These are phyloP conservation scores for Anagrus nilaparvatae DNA, from an alignment of 1,140 invertebrate genomes.

Conservation along the genomic window DNA sequence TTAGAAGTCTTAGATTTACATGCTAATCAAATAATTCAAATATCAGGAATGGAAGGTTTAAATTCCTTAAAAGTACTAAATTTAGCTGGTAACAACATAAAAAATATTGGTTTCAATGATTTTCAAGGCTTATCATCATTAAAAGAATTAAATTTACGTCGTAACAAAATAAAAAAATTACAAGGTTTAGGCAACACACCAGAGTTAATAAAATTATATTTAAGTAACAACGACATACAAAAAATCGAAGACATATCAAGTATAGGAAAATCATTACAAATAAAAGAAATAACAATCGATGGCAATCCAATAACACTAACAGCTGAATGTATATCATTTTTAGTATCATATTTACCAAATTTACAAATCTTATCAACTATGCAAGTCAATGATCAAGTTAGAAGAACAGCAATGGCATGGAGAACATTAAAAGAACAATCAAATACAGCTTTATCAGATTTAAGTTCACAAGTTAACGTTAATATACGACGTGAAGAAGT, in stretches of 20 bases:
- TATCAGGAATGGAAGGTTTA: constrained; percentile 51
- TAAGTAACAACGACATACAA: constrained; percentile 79
- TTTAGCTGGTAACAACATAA: constrained; percentile 80
- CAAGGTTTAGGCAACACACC: constrained; percentile 70
- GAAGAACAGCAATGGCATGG: constrained; percentile 64
- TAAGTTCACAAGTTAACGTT: constrained; percentile 55
- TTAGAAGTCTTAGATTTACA: constrained; percentile 85
- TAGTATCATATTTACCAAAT: constrained; percentile 67
- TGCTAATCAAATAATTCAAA: constrained; percentile 71
- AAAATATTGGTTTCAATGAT: constrained; percentile 58
- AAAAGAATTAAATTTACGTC: constrained; percentile 75
- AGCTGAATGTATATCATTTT: constrained; percentile 65
- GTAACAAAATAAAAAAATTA: constrained; percentile 72
- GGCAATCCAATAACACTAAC: constrained; percentile 71
- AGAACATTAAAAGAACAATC: constrained; percentile 60
- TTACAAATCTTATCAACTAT: constrained; percentile 59
- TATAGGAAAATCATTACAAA: constrained; percentile 57
- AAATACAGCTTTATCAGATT: constrained; percentile 54
- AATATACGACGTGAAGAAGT: constrained; percentile 62
- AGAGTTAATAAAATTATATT: constrained; percentile 70
- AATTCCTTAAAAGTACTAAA: constrained; percentile 77
- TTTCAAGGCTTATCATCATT: constrained; percentile 66
- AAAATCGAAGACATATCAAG: constrained; percentile 74
- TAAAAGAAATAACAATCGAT: constrained; percentile 76
- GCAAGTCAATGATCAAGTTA: constrained; percentile 65